Base-by-base conservation (phyloP, 2,113 vertebrate genomes). In the Lipophrys pholis region DNA sequence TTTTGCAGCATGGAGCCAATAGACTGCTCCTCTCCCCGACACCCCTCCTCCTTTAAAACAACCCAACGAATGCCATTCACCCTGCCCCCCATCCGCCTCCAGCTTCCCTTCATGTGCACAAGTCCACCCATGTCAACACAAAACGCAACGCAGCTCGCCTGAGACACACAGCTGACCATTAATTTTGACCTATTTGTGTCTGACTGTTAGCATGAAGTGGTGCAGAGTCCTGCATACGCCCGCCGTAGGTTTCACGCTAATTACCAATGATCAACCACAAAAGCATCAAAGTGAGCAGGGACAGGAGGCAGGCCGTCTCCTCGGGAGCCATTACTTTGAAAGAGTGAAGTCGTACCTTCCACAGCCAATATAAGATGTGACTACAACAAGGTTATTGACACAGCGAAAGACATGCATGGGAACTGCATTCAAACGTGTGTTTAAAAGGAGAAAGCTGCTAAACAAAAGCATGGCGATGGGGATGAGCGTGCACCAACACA, bases 171-270 rank as follows among this genome's bases (percentile, higher is more conserved):
- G 83, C 82, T 90, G 88, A 91, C 89, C 81, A 82, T 85, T 89
- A 72, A 87, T 90, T 86, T 76, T 91, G 92, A 91, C 91, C 91
- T 84, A 93, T 90, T 90, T 93, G 77, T 73, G 85, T 86, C 86
- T 16, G 53, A 64, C 69, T 55, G 48, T 82, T 82, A 68, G 56
- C 82, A 70, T 55, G 52, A 86, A 77, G 69, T 52, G 70, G 66
- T 65, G 53, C 61, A 17, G 43, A 75, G 60, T 64, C 67, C 38
- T 42, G 59, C 70, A 45, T 77, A 83, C 60, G 76, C 70, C 60
- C 55, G 67, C 69, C 63, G 74, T 64, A 55, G 38, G 38, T 72
- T 75, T 64, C 2, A 72, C 11, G 55, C 83, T 87, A 85, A 91
- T 89, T 87, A 88, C 72, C 48, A 63, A 79, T 7, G 7, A 79